Base-by-base conservation (phyloP, 2,797 vertebrate species). In the Paratrypauchen microcephalus region DNA sequence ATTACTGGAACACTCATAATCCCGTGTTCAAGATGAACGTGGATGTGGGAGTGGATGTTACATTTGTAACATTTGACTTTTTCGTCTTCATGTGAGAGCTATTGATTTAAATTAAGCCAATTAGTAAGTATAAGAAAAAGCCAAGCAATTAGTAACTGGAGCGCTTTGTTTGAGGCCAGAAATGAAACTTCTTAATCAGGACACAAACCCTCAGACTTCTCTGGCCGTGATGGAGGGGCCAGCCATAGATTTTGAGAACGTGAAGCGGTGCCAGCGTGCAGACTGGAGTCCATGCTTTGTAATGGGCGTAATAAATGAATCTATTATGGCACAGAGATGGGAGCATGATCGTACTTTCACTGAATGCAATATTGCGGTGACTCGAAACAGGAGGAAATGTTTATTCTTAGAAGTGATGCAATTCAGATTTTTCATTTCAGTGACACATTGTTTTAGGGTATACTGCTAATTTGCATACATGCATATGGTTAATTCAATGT, bases 81-180 rank as follows among this genome's bases (percentile, higher is more conserved):
- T 19, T 13, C 3, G n/a, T 72, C 41, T 70, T 73, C 41, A 70
- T 64, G 62, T 67, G 28, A 54, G 48, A 74, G 21, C 18, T 23
- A 77, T 28, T 70, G 71, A 81, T 67, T 78, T 59, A 80, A 81
- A 84, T 81, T 66, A 76, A 84, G 68, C 80, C 76, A 81, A 81
- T 76, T 77, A 75, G 57, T 26, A 69, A 66, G 66, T 50, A 62
- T 52, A 77, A 76, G 70, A 15, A 81, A 26, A 32, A 82, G 54
- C 23, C 26, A 2, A 59, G 67, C 61, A 82, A 73, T 80, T 81
- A 73, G 66, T 59, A 52, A 60, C 69, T 61, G 50, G 12, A 76
- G 77, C 56, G 59, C 68, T 83, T 76, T 79, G 65, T 74, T 75
- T 45, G 72, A 68, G 60, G 39, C 50, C 54, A 73, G 57, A 72